Percentiles rank a stretch among this genome's conserved stretches.
phyloP scores from a whole-genome alignment of 2,113 vertebrate genomes.

The Epinephelus cyanopodus region DNA sequence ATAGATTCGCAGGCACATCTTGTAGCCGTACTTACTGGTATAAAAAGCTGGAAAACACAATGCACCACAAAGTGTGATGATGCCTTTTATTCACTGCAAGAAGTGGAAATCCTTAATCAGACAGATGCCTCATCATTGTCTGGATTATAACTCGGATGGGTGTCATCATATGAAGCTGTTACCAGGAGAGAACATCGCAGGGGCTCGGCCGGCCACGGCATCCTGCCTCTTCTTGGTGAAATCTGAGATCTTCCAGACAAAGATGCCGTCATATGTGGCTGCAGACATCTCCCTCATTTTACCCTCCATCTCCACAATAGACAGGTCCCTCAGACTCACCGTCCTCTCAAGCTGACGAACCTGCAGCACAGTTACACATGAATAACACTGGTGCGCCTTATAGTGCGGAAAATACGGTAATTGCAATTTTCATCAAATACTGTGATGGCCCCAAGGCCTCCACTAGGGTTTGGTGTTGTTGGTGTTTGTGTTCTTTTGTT shows the following conservation, averaged over 20 bases:
- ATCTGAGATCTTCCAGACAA: slow-evolving; percentile 96
- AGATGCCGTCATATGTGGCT: slow-evolving; percentile 92
- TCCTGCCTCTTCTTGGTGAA: slow-evolving; percentile 95
- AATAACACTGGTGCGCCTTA: too few relatives aligned
- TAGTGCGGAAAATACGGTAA: too few relatives aligned
- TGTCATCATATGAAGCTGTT: not conserved
- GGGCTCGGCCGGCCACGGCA: slow-evolving; percentile 90
- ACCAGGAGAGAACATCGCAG: slow-evolving; percentile 99
- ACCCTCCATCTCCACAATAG: slow-evolving; percentile 94
- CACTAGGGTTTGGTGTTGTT: too few relatives aligned
- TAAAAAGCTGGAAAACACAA: slow-evolving; percentile 90
- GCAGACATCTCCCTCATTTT: slow-evolving; percentile 92
- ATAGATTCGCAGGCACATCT: slow-evolving; percentile 97
- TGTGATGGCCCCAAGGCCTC: too few relatives aligned
- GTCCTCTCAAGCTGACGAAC: slow-evolving; percentile 96
- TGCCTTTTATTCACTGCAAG: not conserved
- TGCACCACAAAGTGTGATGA: not conserved
- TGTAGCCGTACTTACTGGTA: slow-evolving; percentile 97
- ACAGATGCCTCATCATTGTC: not conserved
- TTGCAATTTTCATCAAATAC: too few relatives aligned
- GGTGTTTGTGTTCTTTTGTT: too few relatives aligned
- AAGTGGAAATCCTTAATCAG: not conserved
- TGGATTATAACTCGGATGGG: not conserved
- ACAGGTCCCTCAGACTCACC: slow-evolving; percentile 94
- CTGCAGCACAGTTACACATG: slow-evolving; percentile 74